Conservation (phyloP, 2,113 vertebrate genomes). For the Tetraodon nigroviridis region DNA sequence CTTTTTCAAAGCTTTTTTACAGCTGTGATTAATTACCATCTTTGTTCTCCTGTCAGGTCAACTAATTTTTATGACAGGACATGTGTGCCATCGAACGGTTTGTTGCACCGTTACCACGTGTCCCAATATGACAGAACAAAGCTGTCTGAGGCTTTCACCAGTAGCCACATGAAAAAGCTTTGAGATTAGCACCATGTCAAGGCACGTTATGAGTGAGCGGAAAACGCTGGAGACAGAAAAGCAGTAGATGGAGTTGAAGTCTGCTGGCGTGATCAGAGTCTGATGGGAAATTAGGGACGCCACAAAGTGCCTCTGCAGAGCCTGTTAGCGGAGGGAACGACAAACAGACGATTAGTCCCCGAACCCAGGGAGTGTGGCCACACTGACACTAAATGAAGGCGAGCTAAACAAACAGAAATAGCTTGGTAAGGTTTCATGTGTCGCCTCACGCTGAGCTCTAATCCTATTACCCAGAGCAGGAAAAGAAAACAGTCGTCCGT, state of each 20-base stretch:
- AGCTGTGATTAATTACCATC: no score
- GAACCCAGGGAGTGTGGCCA: slow-evolving; percentile 22
- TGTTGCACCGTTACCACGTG: no score
- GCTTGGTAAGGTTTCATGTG: slow-evolving; percentile 44
- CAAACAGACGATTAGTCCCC: slow-evolving; percentile 44
- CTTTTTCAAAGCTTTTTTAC: no score
- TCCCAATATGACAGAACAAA: neutral
- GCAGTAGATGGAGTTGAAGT: slow-evolving; percentile 24
- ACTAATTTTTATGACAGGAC: no score
- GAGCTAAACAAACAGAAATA: slow-evolving; percentile 61
- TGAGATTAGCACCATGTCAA: slow-evolving; percentile 28
- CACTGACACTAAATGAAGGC: slow-evolving; percentile 51
- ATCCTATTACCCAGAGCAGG: slow-evolving; percentile 48
- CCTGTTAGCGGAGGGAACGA: slow-evolving; percentile 45
- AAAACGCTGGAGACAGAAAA: slow-evolving; percentile 8
- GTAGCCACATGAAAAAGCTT: slow-evolving; percentile 7
- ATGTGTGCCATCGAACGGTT: no score
- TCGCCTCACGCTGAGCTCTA: slow-evolving; percentile 34
- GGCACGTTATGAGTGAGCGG: slow-evolving; percentile 24
- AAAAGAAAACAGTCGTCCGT: slow-evolving; percentile 3
- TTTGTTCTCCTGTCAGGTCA: no score
- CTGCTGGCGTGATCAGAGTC: slow-evolving; percentile 38
- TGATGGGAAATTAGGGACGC: slow-evolving; percentile 46
- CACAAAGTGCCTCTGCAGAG: slow-evolving; percentile 36
- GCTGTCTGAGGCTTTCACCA: neutral